phyloP scores from a whole-genome alignment of 2,797 vertebrate species.

The Podarcis lilfordi region DNA sequence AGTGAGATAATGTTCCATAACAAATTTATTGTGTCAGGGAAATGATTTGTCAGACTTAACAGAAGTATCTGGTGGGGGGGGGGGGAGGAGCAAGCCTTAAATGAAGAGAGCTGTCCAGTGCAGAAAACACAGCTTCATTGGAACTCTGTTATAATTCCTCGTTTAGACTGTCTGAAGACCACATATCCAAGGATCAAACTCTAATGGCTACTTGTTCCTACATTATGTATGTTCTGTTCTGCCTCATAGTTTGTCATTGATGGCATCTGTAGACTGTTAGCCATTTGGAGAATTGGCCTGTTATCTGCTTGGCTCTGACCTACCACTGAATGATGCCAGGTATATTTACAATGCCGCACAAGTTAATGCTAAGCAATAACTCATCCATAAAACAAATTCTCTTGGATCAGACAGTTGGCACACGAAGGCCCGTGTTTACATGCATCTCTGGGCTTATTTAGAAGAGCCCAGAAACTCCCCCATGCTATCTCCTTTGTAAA shows the following conservation, averaged over 20 bases:
- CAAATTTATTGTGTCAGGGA: constrained; percentile 72
- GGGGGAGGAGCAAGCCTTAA: constrained; percentile 53
- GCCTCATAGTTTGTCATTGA: constrained; percentile 10
- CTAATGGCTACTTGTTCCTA: constrained; percentile 35
- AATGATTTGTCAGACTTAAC: constrained; percentile 70
- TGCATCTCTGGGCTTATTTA: constrained; percentile 13
- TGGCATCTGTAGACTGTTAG: constrained; percentile 5
- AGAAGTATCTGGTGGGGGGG: constrained; percentile 60
- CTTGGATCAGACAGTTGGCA: constrained; percentile 34
- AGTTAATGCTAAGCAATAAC: constrained; percentile 52
- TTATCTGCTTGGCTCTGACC: constrained; percentile 35
- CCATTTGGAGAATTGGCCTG: constrained; percentile 24
- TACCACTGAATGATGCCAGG: constrained; percentile 39
- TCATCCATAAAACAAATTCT: constrained; percentile 50
- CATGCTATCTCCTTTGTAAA: constrained; percentile 23
- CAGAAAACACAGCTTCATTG: constrained; percentile 51
- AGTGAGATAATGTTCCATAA: constrained; percentile 76
- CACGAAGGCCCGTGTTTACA: constrained; percentile 6
- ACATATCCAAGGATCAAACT: background rate
- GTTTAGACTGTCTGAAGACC: constrained; percentile 14
- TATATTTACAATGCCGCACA: constrained; percentile 34
- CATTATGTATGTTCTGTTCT: constrained; percentile 11
- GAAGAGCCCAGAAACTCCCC: background rate
- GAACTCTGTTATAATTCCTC: constrained; percentile 23
- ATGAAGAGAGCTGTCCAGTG: constrained; percentile 15